Evolutionary conservation across 2,113 vertebrate genomes (phyloP), one percentile per base, ranked within the genome.

Genomic region (Psephotus haematonotus): DNA sequence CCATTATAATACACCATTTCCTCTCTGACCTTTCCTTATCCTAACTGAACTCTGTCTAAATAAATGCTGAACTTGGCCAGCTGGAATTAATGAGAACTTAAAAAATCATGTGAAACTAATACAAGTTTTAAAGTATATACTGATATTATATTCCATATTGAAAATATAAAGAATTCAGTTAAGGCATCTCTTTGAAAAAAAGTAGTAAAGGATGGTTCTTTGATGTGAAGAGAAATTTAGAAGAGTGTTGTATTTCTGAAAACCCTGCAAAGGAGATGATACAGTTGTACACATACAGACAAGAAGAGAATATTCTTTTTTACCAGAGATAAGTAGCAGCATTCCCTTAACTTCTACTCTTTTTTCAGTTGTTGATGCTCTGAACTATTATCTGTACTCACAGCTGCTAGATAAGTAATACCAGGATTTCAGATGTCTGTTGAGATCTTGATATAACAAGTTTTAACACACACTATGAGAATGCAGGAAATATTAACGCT

Each of bases 401-500:
- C 80, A 96, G 79, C 77, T 77, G 80, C 41, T 62, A 64, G 80
- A 82, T 71, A 78, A 92, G 75, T 60, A 74, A 47, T 31, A 70
- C 7, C 2, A 7, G 55, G 92, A 75, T 84, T 86, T 84, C 88
- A 91, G 76, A 63, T 52, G 19, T 84, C 69, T 71, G 44, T 27
- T 72, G 77, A 78, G 72, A 88, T 80, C 50, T 64, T 71, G 55
- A 47, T 90, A 44, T 17, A 93, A 23, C 6, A 31, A 95, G 60
- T 43, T 88, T 69, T 86, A 95, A 92, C 94, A 78, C 74, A 93
- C 9, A 33, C 62, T 57, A 44, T 1, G 5, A 82, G 83, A 94
- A 94, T 52, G 52, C 90, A 96, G 93, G 96, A 95, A 97, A 78
- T 93, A 86, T 93, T 88, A 97, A 80, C 96, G 80, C 94, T 91